These are phyloP conservation scores for Calcarius ornatus DNA, from an alignment of 2,113 vertebrate genomes.

Conservation along the genomic window DNA sequence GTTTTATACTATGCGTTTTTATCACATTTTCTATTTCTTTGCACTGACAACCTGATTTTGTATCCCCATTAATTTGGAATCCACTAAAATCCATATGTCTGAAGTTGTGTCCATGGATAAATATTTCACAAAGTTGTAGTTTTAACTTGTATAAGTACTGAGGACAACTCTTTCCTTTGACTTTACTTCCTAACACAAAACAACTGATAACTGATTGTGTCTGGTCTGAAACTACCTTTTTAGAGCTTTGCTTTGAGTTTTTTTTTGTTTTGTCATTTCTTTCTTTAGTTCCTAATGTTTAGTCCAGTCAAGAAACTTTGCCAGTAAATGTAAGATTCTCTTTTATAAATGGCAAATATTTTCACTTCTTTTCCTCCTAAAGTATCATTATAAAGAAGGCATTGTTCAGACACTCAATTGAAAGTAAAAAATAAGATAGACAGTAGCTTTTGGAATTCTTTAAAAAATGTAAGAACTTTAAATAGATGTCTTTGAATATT, in stretches of 20 bases:
- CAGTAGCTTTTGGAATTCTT: neutral
- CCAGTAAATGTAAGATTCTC: neutral
- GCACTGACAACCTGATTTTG: neutral
- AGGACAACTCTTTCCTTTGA: neutral
- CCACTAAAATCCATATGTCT: neutral
- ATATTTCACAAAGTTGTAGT: neutral
- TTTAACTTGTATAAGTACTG: neutral
- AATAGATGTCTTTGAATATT: neutral
- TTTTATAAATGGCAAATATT: neutral
- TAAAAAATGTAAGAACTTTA: neutral
- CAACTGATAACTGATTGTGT: neutral
- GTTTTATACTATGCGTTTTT: neutral
- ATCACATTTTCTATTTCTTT: neutral
- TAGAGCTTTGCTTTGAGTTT: neutral
- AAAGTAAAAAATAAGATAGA: neutral
- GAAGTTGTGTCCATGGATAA: neutral
- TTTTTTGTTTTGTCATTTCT: accelerated
- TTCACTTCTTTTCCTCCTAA: neutral
- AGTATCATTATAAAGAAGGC: neutral
- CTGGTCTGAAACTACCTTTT: neutral
- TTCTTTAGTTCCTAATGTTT: neutral
- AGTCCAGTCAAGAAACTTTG: neutral
- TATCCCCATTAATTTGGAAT: neutral
- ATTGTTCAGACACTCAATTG: neutral
- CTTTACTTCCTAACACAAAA: neutral